Percentiles rank a stretch among this genome's conserved stretches.
These are phyloP conservation scores for Dendrocincla tyrannina DNA, from an alignment of 2,797 vertebrate genomes.

Conservation along the genomic window DNA sequence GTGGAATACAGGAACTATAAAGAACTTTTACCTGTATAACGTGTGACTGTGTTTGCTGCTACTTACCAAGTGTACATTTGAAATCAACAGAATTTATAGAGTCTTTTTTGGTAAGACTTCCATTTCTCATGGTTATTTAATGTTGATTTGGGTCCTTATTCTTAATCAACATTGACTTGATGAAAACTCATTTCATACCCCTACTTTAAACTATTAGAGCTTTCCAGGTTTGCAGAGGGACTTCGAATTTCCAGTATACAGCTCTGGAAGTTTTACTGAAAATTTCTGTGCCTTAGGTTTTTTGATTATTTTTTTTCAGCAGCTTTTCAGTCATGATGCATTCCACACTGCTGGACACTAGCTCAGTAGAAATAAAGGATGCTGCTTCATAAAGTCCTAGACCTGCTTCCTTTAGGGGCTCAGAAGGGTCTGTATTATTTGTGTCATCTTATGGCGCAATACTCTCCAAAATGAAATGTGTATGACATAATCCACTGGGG, in stretches of 20 bases:
- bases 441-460: accelerated
- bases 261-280: background rate
- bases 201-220: background rate
- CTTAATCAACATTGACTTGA: background rate
- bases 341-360: background rate
- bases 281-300: background rate
- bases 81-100: background rate
- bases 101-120: background rate
- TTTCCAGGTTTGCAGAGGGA: background rate
- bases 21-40: background rate
- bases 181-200: background rate
- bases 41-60: background rate
- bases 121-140: background rate
- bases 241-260: background rate
- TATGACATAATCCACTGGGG: background rate
- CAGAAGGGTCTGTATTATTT: background rate
- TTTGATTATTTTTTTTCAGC: background rate
- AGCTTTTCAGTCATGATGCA: background rate
- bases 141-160: background rate
- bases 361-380: background rate
- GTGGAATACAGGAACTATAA: background rate
- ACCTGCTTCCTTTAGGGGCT: background rate
- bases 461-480: background rate
- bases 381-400: background rate
- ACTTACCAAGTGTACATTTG: background rate